phyloP scores from a whole-genome alignment of 2,113 vertebrate genomes.

The Cervus canadensis region DNA sequence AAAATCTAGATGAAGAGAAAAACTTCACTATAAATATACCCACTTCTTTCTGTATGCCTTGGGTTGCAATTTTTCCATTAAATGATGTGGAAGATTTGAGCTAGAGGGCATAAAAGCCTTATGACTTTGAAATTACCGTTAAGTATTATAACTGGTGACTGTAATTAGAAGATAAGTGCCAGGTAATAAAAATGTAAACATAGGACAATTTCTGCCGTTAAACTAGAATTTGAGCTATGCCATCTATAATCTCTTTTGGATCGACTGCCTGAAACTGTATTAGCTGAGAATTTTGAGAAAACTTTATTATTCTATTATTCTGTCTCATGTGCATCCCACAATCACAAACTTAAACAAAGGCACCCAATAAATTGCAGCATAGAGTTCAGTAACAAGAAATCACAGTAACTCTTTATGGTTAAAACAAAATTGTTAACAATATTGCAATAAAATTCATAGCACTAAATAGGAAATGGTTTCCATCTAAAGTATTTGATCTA shows the following conservation, averaged over 20 bases:
- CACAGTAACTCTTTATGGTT: neutral
- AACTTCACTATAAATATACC: constrained; percentile 18
- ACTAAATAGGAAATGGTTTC: neutral
- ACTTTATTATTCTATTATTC: neutral
- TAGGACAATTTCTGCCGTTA: constrained; percentile 3
- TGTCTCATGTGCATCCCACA: neutral
- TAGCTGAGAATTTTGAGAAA: neutral
- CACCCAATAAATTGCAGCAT: neutral
- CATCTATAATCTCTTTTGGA: neutral
- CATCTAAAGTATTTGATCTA: neutral
- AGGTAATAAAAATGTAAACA: constrained; percentile 47
- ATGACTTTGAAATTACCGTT: constrained; percentile 30
- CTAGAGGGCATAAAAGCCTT: neutral
- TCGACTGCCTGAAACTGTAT: neutral
- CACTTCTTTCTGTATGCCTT: neutral
- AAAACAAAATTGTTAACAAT: neutral
- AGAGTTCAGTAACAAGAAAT: neutral
- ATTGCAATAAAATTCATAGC: neutral
- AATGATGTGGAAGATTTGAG: neutral
- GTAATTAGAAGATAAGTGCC: constrained; percentile 28
- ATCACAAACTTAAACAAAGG: neutral
- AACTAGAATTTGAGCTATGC: constrained; percentile 1
- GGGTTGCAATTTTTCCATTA: constrained; percentile 35
- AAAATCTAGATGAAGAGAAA: constrained; percentile 44
- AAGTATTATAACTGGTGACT: constrained; percentile 6